phyloP scores from a whole-genome alignment of 2,888 invertebrate species.

The Geophilus truncorum region DNA sequence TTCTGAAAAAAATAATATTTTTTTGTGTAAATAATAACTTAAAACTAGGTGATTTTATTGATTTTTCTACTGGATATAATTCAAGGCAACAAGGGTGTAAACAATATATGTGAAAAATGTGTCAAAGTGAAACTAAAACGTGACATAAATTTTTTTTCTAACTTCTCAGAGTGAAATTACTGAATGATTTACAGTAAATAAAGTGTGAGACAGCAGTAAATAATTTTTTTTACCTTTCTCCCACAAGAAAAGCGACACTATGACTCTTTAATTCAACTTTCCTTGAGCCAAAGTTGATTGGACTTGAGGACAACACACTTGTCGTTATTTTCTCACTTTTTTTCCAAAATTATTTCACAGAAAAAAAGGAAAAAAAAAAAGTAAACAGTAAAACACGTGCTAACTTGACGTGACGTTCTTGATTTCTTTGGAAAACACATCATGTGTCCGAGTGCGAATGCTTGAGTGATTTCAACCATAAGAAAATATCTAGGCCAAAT shows the following conservation, averaged over 20 bases:
- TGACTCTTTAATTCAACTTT: neutral
- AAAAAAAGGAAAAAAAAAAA: neutral
- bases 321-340: neutral
- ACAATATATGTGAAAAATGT: neutral
- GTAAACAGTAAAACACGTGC: neutral
- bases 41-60: too few species aligned
- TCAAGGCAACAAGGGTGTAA: neutral
- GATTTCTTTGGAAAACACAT: neutral
- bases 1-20: too few species aligned
- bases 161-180: too few species aligned
- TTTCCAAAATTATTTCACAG: neutral
- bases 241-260: neutral
- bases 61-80: too few species aligned
- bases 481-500: neutral
- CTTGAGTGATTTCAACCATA: neutral
- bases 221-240: neutral
- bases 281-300: neutral
- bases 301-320: constrained; percentile 23
- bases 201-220: neutral
- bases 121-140: neutral
- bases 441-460: neutral
- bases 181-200: neutral
- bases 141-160: too few species aligned
- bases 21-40: too few species aligned
- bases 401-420: neutral